Base-by-base conservation (phyloP, 2,888 invertebrate species). In the Seladonia tumulorum region DNA sequence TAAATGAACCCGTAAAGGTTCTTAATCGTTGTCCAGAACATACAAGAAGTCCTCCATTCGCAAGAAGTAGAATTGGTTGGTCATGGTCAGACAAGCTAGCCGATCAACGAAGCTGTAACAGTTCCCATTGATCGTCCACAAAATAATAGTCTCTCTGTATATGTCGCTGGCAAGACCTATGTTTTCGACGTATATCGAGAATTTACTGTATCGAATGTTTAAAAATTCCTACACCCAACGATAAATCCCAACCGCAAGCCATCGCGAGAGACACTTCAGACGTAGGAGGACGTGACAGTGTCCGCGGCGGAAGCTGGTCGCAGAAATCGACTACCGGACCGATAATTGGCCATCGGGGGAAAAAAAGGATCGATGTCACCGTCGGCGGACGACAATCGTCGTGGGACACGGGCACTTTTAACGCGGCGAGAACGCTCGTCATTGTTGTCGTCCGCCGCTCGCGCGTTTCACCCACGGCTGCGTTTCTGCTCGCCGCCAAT, bases 281-380 rank as follows among this genome's bases (percentile, higher is more conserved):
- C 35, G 66, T 5, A 39, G 25, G 5, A 29, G 60, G 2, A 29
- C 29, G 53, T n/a, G n/a, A 60, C 57, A 60, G 57, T 8, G 22
- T 5, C 57, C 22, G 7, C n/a, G n/a, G n/a, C 8, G 57, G 53
- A 53, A 73, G 49, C 60, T 74, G 29, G 72, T 75, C 75, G 79
- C 79, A 77, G 85, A 85, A 77, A 82, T 35, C 75, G 57, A 49
- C 47, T 73, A 39, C 66, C 80, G 75, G 66, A 14, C 68, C 81
- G 82, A 83, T 88, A 84, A 88, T 88, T 88, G 88, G 80, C 71
- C 78, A 35, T 81, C 74, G 76, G 81, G 81, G 77, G 85, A 16
- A 25, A 60, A 86, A 68, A 88, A 84, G 88, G 81, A 86, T 88
- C 88, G 88, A 88, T 88, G 88, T 86, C 88, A 81, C 57, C 80